Evolutionary conservation across 2,888 invertebrate genomes (phyloP).

Genomic region (Drosophila tanythrix): DNA sequence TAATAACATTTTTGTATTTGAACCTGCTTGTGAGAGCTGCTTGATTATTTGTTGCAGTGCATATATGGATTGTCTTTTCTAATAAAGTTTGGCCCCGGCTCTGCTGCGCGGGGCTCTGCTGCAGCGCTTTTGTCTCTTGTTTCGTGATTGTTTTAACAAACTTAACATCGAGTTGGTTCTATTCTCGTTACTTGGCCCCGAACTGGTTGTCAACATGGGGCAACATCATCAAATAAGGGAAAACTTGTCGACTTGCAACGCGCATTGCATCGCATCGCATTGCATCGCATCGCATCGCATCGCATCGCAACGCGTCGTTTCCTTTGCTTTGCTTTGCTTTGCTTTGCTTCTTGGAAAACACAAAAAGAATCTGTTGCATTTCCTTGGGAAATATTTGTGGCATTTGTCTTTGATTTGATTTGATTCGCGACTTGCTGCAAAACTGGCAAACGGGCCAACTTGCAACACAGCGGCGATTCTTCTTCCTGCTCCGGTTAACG

Average conservation of each 20-base stretch:
- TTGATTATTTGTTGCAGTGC: slow-evolving; percentile 5
- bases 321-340: neutral
- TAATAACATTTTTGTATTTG: too few relatives aligned
- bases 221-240: slow-evolving; percentile 63
- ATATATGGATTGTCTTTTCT: slow-evolving; percentile 34
- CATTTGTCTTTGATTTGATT: slow-evolving; percentile 69
- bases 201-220: slow-evolving; percentile 57
- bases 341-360: slow-evolving; percentile 65
- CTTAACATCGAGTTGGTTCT: slow-evolving; percentile 39
- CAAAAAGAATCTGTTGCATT: slow-evolving; percentile 77
- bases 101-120: neutral
- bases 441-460: slow-evolving; percentile 11
- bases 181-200: slow-evolving; percentile 50
- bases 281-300: neutral
- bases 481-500: slow-evolving; percentile 74
- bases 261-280: slow-evolving; percentile 29
- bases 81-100: slow-evolving; percentile 24
- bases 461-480: slow-evolving; percentile 53
- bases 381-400: slow-evolving; percentile 82
- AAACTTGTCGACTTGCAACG: slow-evolving; percentile 51
- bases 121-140: slow-evolving; percentile 27
- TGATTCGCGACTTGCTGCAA: slow-evolving; percentile 24
- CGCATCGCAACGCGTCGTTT: neutral
- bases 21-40: neutral
- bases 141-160: slow-evolving; percentile 62